Percentiles rank a stretch among this genome's conserved stretches.
These are phyloP conservation scores for Amaurobius ferox DNA, from an alignment of 2,888 invertebrate species.

Conservation along the genomic window DNA sequence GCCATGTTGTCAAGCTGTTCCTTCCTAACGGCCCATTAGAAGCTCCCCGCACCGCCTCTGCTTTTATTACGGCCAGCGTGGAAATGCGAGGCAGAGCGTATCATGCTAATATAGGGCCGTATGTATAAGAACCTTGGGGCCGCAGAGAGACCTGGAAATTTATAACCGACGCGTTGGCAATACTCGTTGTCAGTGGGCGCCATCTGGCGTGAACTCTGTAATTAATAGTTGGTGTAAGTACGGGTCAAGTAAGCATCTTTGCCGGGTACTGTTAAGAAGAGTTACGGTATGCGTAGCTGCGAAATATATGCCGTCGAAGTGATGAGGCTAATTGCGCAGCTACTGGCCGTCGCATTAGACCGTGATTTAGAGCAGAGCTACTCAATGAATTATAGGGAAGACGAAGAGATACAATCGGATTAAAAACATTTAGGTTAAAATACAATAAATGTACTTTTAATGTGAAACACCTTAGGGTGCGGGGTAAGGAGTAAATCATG, in stretches of 20 bases:
- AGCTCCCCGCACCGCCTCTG: slow-evolving; percentile 1
- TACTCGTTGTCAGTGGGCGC: slow-evolving; percentile 59
- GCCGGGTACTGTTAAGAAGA: neutral
- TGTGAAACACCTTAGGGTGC: too few species aligned
- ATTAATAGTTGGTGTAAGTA: slow-evolving; percentile 5
- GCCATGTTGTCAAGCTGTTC: slow-evolving; percentile 65
- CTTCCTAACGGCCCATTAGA: slow-evolving; percentile 66
- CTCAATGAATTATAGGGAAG: too few species aligned
- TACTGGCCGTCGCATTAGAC: too few species aligned
- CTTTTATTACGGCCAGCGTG: slow-evolving; percentile 19
- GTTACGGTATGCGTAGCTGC: neutral
- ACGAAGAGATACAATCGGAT: too few species aligned
- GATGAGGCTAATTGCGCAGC: too few species aligned
- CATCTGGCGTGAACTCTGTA: slow-evolving; percentile 45
- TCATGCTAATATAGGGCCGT: slow-evolving; percentile 47
- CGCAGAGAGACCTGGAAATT: slow-evolving; percentile 37
- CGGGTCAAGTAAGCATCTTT: neutral
- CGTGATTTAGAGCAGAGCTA: too few species aligned
- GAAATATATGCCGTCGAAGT: too few species aligned
- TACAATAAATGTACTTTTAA: too few species aligned
- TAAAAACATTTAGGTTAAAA: too few species aligned
- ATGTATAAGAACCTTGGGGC: too few species aligned
- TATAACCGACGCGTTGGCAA: slow-evolving; percentile 36
- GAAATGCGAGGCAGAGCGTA: slow-evolving; percentile 21
- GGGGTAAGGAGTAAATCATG: too few species aligned